Percentiles rank a stretch among this genome's conserved stretches.
Conservation (phyloP, 30 jellyfish, hydroid and myxozoan species). For the Turritopsis dohrnii region DNA sequence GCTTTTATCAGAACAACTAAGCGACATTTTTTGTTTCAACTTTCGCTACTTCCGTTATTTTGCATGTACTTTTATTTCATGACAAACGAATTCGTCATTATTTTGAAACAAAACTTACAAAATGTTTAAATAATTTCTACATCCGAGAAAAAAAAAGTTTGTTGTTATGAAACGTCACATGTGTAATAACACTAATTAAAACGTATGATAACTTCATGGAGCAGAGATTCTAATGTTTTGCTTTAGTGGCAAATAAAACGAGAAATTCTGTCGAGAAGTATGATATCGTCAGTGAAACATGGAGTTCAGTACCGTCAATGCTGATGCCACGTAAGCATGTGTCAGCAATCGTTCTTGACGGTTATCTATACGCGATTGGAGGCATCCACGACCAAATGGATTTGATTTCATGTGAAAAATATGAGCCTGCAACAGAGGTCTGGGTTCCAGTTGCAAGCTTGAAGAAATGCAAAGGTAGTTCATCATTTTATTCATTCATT, state of each 20-base stretch:
- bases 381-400: slow-evolving; percentile 49
- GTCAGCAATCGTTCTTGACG: slow-evolving; percentile 61
- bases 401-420: slow-evolving; percentile 56
- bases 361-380: slow-evolving; percentile 60
- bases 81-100: neutral
- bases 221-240: too few species aligned
- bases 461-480: slow-evolving; percentile 61
- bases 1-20: neutral
- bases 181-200: neutral
- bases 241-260: neutral
- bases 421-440: slow-evolving; percentile 29
- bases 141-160: neutral
- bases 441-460: slow-evolving; percentile 69
- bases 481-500: neutral
- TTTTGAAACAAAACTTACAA: neutral
- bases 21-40: neutral
- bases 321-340: slow-evolving; percentile 50
- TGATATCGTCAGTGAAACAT: slow-evolving; percentile 43
- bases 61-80: neutral
- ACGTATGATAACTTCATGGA: too few species aligned
- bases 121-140: too few species aligned
- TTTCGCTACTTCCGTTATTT: neutral
- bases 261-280: slow-evolving; percentile 35
- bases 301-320: slow-evolving; percentile 57
- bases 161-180: neutral